phyloP scores from a whole-genome alignment of 2,888 invertebrate genomes.

The Balanococcus diminutus region DNA sequence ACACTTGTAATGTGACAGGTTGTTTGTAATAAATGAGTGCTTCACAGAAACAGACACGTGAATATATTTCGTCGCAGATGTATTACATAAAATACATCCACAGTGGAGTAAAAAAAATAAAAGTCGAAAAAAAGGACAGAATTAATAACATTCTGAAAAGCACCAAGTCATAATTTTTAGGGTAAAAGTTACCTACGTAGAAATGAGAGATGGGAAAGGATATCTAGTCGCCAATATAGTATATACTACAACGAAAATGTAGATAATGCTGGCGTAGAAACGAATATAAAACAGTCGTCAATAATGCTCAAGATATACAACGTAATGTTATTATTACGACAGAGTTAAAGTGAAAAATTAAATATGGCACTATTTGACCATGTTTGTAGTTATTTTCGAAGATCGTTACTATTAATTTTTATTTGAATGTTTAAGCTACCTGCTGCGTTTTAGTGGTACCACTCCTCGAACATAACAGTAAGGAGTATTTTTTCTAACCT shows the following conservation, averaged over 20 bases:
- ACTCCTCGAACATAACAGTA: conserved; percentile 33
- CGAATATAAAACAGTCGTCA: conserved; percentile 51
- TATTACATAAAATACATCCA: conserved; percentile 23
- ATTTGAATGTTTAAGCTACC: conserved; percentile 41
- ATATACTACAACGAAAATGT: background rate
- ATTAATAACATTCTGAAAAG: conserved; percentile 13
- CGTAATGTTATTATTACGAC: conserved; percentile 50
- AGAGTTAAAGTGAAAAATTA: conserved; percentile 38
- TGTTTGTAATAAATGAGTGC: background rate
- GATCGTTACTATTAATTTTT: conserved; percentile 53
- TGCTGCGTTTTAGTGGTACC: conserved; percentile 47
- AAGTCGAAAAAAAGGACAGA: background rate
- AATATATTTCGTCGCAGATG: conserved; percentile 30
- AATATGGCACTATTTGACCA: conserved; percentile 39
- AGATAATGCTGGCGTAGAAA: background rate
- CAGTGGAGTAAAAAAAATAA: background rate
- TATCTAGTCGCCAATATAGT: background rate
- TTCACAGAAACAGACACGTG: background rate
- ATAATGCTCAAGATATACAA: conserved; percentile 49
- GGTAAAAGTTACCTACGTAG: background rate
- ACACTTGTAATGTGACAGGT: conserved; percentile 39
- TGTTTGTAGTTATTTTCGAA: conserved; percentile 47
- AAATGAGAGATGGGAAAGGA: background rate
- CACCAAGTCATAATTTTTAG: conserved; percentile 32
- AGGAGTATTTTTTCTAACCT: background rate